phyloP scores from a whole-genome alignment of 2,888 invertebrate species.

The Parasteatoda lunata region DNA sequence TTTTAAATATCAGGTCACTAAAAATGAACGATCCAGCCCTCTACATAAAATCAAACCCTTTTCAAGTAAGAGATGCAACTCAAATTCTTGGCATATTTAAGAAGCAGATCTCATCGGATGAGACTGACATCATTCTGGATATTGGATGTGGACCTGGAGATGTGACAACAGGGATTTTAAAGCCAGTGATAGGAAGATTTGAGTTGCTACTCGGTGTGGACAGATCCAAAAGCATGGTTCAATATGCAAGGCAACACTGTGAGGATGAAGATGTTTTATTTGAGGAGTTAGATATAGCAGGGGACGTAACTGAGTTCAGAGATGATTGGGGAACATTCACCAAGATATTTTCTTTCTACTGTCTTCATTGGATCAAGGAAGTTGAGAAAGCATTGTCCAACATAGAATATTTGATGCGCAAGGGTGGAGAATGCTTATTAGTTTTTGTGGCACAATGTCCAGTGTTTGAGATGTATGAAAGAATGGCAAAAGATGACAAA shows the following conservation, averaged over 20 bases:
- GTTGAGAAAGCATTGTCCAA: constrained; percentile 82
- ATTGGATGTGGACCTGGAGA: constrained; percentile 67
- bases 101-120: constrained; percentile 23
- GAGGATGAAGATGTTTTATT: constrained; percentile 40
- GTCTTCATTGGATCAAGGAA: constrained; percentile 86
- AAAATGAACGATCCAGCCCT: constrained; percentile 66
- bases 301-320: constrained; percentile 41
- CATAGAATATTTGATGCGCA: constrained; percentile 80
- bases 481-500: constrained; percentile 78
- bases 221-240: constrained; percentile 48
- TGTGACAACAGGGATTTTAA: constrained; percentile 58
- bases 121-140: constrained; percentile 52
- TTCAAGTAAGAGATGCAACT: constrained; percentile 62
- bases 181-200: constrained; percentile 34
- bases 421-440: constrained; percentile 82
- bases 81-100: constrained; percentile 48
- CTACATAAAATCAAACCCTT: constrained; percentile 46
- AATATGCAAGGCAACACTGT: constrained; percentile 44
- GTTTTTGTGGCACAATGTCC: constrained; percentile 82
- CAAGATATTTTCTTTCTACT: constrained; percentile 82
- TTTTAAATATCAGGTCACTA: neutral
- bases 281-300: constrained; percentile 61
- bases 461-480: constrained; percentile 81
- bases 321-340: constrained; percentile 60
- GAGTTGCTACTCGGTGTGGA: constrained; percentile 48